Evolutionary conservation across 2,113 vertebrate species (phyloP), one percentile per base, ranked within the genome.

Genomic region (Phrynocephalus versicolor): DNA sequence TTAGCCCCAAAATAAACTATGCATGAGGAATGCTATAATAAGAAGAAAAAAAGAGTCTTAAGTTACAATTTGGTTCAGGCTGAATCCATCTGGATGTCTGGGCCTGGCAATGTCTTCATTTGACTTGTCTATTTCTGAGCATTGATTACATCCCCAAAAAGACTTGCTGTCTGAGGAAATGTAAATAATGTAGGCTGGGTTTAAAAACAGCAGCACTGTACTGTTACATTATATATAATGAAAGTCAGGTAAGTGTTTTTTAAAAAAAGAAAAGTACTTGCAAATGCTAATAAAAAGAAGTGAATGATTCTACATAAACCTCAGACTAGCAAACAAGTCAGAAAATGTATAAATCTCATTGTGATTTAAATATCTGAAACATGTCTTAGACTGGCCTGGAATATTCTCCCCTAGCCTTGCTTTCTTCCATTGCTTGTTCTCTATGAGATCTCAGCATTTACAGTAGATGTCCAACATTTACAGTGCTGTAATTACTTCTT

Each of bases 21-120:
- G 27, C 77, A 87, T 73, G 85, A 35, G 72, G 79, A 33, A 74
- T 80, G 72, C 74, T 90, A n/a, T 74, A 93, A 81, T 35, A 90
- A 92, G 19, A 33, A 78, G 33, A 78, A 23, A 33, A 78, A 33
- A 78, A 45, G 23, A n/a, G n/a, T n/a, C 71, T 37, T 82, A 85
- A 86, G 80, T 13, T 79, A 74, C 76, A 55, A 73, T 64, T 64
- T 33, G 45, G 27, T 81, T 75, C 67, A 62, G 25, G 64, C 35
- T 0, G 0, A 58, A n/a, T 88, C 45, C 82, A 81, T 55, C 84
- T 19, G 2, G 27, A 72, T 27, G 51, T 79, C 87, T 27, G 19
- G 70, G 57, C 10, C 71, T 91, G 65, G 72, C 80, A 67, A 75
- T 69, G 70, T 80, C 25, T 67, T 83, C 15, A 13, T 83, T 86